Percentiles rank a stretch among this genome's conserved stretches.
phyloP scores from a whole-genome alignment of 2,113 vertebrate genomes.

The Hydropotes inermis region DNA sequence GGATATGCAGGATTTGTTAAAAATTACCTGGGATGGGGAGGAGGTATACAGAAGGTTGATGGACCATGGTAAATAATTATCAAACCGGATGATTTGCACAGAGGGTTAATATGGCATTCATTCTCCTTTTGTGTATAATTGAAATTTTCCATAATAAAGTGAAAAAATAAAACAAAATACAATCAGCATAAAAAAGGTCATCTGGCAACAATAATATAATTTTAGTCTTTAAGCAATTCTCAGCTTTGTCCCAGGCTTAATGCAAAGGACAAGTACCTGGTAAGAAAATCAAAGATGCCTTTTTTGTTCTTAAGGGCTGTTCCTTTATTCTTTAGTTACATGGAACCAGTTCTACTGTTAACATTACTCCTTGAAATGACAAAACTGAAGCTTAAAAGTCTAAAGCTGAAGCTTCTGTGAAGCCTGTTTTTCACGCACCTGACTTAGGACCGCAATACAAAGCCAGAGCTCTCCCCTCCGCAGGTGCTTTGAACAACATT shows the following conservation, averaged over 20 bases:
- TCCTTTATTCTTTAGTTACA: background rate
- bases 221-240: background rate
- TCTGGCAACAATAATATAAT: background rate
- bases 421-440: background rate
- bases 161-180: background rate
- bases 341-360: background rate
- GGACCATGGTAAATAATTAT: background rate
- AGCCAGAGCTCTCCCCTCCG: background rate
- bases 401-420: background rate
- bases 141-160: background rate
- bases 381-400: background rate
- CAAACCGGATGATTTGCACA: background rate
- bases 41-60: background rate
- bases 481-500: background rate
- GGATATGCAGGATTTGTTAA: background rate
- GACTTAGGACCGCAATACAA: background rate
- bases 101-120: background rate
- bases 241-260: background rate
- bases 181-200: background rate
- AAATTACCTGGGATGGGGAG: background rate
- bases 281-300: conserved; percentile 26
- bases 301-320: background rate
- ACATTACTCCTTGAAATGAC: conserved; percentile 11
- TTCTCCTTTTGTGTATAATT: background rate
- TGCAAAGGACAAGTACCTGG: background rate